Base-by-base conservation (phyloP, 2,113 vertebrate genomes). In the Cyprinus carpio region DNA sequence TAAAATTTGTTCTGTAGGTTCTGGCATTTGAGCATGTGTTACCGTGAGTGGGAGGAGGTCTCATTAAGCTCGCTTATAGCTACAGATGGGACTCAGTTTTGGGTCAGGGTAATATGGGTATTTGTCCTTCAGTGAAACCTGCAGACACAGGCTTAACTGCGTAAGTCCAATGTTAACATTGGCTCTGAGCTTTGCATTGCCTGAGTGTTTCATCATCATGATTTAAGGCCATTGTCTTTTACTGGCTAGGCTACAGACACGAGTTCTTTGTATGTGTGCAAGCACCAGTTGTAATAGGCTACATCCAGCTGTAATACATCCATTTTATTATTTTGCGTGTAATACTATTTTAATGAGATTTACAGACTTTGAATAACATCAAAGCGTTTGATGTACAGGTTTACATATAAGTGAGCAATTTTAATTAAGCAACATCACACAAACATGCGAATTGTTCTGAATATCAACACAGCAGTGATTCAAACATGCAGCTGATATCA, bases 1-100 rank as follows among this genome's bases (percentile, higher is more conserved):
- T 71, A 86, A 86, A 84, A 82, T 75, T 64, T 67, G 85, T 87
- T 83, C 27, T 65, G 71, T 79, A 80, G 65, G 67, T 72, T 65
- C 75, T 56, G 23, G 12, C 43, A 12, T 40, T 60, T 31, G 23
- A 58, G 75, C 18, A 46, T 13, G 51, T 75, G 40, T 20, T 76
- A 60, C 25, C 46, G 46, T 51, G 31, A 49, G 20, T 65, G 49
- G 75, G 34, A 43, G 37, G 34, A 18, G 40, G 43, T 34, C 31
- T 80, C n/a, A 23, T 40, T 27, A 18, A 60, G 20, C 37, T 29
- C 11, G 18, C 78, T 75, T 20, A 62, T 64, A 65, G 29, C 27
- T 16, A 37, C 23, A 40, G 64, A 58, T 25, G 51, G 31, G 60
- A 40, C 34, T 37, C 34, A 25, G 40, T 64, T 54, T 58, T 67